These are phyloP conservation scores for Pollenia labialis DNA, from an alignment of 2,888 invertebrate species.

Conservation along the genomic window DNA sequence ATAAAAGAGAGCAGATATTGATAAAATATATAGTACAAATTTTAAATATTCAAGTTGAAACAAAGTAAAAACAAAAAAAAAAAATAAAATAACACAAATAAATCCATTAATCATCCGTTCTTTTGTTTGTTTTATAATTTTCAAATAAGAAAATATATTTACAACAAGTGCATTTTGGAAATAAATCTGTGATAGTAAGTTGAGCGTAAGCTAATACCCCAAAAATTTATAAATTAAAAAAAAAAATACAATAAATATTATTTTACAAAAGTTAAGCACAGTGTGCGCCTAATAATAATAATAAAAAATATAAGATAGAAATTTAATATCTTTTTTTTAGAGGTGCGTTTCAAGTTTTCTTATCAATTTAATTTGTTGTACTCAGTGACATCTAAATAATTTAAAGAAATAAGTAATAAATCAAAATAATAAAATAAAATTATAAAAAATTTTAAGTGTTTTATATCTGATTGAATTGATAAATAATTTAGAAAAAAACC, in stretches of 20 bases:
- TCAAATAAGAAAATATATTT: neutral
- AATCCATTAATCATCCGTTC: slow-evolving; percentile 25
- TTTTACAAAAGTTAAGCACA: neutral
- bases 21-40: slow-evolving; percentile 41
- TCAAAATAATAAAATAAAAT: neutral
- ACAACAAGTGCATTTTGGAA: slow-evolving; percentile 50
- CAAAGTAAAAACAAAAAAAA: neutral
- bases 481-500: neutral
- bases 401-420: neutral
- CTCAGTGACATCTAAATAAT: neutral
- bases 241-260: neutral
- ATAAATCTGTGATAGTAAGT: slow-evolving; percentile 67
- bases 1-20: slow-evolving; percentile 18
- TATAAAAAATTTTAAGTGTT: neutral
- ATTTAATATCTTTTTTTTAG: neutral
- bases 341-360: slow-evolving; percentile 5
- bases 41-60: slow-evolving; percentile 22
- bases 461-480: neutral
- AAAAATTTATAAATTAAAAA: neutral
- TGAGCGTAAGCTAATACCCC: neutral
- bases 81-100: neutral
- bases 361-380: slow-evolving; percentile 22
- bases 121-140: slow-evolving; percentile 43
- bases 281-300: slow-evolving; percentile 20
- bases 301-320: slow-evolving; percentile 6